Evolutionary conservation across 2,797 vertebrate species (phyloP).

Genomic region (Mionectes olivaceus): DNA sequence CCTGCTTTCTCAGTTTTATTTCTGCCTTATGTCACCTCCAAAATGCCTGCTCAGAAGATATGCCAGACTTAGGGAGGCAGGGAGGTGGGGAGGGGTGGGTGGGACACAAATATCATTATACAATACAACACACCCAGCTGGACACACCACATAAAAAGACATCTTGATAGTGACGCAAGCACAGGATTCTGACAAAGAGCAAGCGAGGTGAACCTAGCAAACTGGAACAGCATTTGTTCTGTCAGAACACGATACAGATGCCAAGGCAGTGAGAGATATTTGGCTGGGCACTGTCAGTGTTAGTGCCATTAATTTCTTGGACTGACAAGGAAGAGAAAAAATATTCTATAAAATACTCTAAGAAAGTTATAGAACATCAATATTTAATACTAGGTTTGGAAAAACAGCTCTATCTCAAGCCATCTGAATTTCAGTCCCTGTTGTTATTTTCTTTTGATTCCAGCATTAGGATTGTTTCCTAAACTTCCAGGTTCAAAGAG

Average conservation of each 20-base stretch:
- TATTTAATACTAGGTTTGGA: neutral
- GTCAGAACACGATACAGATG: slow-evolving; percentile 55
- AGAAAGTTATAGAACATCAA: neutral
- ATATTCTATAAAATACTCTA: neutral
- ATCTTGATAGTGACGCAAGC: neutral
- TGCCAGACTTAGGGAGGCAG: neutral
- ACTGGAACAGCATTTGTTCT: slow-evolving; percentile 8
- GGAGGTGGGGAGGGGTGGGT: neutral
- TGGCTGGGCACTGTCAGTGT: neutral
- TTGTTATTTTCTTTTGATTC: neutral
- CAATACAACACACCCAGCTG: neutral
- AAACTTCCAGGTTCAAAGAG: neutral
- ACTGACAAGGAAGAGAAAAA: neutral
- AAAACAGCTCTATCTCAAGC: neutral
- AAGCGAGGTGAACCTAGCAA: slow-evolving; percentile 8
- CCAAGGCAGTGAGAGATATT: slow-evolving; percentile 54
- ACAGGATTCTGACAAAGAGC: slow-evolving; percentile 10
- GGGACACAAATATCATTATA: neutral
- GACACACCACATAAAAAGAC: neutral
- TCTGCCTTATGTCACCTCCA: neutral
- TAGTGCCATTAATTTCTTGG: slow-evolving; percentile 25
- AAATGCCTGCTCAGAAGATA: neutral
- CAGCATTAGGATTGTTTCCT: neutral
- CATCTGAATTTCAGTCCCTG: neutral
- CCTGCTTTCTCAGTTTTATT: neutral